phyloP scores from a whole-genome alignment of 2,113 vertebrate species.

The Eublepharis macularius region DNA sequence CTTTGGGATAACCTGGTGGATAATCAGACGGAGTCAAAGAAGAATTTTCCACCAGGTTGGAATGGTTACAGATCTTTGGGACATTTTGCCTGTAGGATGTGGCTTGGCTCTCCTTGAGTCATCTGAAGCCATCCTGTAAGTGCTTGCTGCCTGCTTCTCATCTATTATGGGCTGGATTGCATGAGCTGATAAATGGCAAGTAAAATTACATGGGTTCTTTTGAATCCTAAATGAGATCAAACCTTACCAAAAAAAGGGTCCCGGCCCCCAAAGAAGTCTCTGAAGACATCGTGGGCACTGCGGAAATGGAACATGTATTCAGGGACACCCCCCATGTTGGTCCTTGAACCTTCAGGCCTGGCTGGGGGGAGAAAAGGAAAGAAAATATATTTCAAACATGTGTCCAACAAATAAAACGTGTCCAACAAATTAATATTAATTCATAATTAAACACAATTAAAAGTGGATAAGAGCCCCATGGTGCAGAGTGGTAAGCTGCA shows the following conservation, averaged over 20 bases:
- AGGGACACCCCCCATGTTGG: conserved; percentile 69
- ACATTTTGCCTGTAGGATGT: not conserved
- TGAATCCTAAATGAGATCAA: not conserved
- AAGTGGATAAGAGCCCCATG: too few species aligned
- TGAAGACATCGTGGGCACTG: conserved; percentile 90
- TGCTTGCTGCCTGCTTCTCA: not conserved
- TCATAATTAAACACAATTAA: too few species aligned
- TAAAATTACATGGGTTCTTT: not conserved
- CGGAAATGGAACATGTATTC: conserved; percentile 85
- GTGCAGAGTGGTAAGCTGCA: too few species aligned
- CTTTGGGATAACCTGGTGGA: not conserved
- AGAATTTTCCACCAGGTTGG: not conserved
- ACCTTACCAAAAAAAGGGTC: conserved; percentile 90
- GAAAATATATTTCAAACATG: not conserved
- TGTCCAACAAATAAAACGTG: too few species aligned
- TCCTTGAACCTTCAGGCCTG: conserved; percentile 62
- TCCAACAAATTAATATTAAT: too few species aligned
- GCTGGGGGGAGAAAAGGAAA: not conserved
- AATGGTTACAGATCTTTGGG: not conserved
- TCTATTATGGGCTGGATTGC: not conserved
- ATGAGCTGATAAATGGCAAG: too few species aligned
- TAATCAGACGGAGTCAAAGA: too few species aligned
- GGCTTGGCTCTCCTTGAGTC: not conserved
- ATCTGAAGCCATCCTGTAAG: not conserved
- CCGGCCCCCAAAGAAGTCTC: conserved; percentile 86